These are phyloP conservation scores for Lamellibrachia luymesi DNA, from an alignment of 1,140 invertebrate genomes.

Conservation along the genomic window DNA sequence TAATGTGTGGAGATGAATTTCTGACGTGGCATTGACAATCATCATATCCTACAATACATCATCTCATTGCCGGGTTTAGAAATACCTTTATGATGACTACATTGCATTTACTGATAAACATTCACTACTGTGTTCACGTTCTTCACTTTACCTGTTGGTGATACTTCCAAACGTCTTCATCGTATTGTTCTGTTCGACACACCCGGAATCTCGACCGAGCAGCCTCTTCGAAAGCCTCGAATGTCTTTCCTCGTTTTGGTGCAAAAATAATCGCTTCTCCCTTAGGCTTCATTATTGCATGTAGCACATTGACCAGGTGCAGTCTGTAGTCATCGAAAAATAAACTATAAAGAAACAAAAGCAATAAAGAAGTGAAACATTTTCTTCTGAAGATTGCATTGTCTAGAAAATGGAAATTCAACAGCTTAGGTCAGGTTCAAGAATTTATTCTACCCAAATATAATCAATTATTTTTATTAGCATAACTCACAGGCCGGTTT, in stretches of 20 bases:
- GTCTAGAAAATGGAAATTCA: not conserved
- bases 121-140: not conserved
- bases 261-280: constrained; percentile 76
- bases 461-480: not conserved
- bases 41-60: not conserved
- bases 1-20: not conserved
- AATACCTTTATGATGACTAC: not conserved
- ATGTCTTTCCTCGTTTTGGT: constrained; percentile 70
- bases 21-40: not conserved
- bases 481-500: not conserved
- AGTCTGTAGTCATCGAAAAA: constrained; percentile 78
- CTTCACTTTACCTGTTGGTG: constrained; percentile 35
- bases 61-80: not conserved
- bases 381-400: not conserved
- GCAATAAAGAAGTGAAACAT: not conserved
- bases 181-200: constrained; percentile 38
- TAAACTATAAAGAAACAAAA: constrained; percentile 52
- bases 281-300: constrained; percentile 65
- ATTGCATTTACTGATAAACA: not conserved
- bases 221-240: constrained; percentile 67
- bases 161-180: constrained; percentile 37
- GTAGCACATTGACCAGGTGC: constrained; percentile 71
- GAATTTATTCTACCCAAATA: not conserved
- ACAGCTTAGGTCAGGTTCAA: not conserved
- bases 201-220: constrained; percentile 36